Evolutionary conservation across 1,140 invertebrate genomes (phyloP), one percentile per base, ranked within the genome.

Genomic region (Drosophila cardini): DNA sequence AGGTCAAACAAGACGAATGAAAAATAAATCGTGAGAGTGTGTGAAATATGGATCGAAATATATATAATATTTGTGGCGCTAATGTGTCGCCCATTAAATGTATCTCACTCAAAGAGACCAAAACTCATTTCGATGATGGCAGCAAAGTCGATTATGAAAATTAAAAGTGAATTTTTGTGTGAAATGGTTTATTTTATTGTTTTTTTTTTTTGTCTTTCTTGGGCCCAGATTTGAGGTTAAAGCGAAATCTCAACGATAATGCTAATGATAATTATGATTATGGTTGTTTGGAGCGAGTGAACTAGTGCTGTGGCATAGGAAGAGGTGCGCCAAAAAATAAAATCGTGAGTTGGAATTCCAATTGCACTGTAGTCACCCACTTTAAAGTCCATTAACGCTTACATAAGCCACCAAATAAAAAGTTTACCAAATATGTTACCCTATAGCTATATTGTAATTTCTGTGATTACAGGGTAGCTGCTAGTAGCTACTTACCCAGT

Each of bases 401-500:
- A 48, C 71, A 73, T 73, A 73, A 73, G 13, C 13, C 15, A 42
- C 2, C 36, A 42, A 30, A 21, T 3, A 16, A n/a, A 18, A 40
- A 5, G 36, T 9, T 10, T 38, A 38, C 36, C 36, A 38, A 10
- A 9, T 40, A 4, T 4, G 4, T 13, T 40, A 13, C 11, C 4
- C 38, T 40, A n/a, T 40, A 4, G 4, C 16, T 18, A 45, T 43
- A 16, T 18, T 45, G 10, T 4, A 16, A n/a, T 16, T 16, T 18
- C 4, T 26, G 4, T 16, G 9, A 18, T 18, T 16, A 6, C 6
- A 43, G 50, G 82, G 42, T 32, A 13, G 45, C 40, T 75, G 45
- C 40, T 75, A 21, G 26, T 11, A 55, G 30, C 46, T n/a, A 57
- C 94, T 93, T 94, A 97, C 96, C 97, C 97, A 98, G 93, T 98